These are phyloP conservation scores for Leucophenga montana DNA, from an alignment of 2,888 invertebrate species.

Conservation along the genomic window DNA sequence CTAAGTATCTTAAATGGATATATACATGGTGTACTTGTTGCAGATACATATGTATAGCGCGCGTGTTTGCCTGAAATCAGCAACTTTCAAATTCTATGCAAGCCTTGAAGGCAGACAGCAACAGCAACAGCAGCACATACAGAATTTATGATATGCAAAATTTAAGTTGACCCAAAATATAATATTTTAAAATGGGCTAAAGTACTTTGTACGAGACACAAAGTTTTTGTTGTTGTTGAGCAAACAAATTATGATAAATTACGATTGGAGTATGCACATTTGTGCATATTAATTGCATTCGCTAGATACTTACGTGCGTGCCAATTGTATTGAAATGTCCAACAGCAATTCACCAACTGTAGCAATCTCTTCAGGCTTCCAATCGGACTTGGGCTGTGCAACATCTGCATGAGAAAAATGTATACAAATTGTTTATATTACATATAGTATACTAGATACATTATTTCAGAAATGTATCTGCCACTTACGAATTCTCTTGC, in stretches of 20 bases:
- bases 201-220: neutral
- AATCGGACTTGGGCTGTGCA: constrained; percentile 85
- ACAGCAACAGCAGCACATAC: neutral
- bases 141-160: constrained; percentile 1
- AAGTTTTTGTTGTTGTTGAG: neutral
- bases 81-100: constrained; percentile 22
- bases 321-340: constrained; percentile 87
- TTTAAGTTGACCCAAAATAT: neutral
- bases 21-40: too few species aligned
- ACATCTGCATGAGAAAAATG: constrained; percentile 77
- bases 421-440: neutral
- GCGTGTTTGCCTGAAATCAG: neutral
- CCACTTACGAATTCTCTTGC: constrained; percentile 89
- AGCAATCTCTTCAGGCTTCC: constrained; percentile 88
- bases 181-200: neutral
- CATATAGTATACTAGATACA: neutral
- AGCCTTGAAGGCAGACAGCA: constrained; percentile 20
- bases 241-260: neutral
- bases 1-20: neutral
- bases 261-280: neutral
- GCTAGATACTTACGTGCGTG: constrained; percentile 81
- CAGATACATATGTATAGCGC: neutral
- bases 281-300: constrained; percentile 26
- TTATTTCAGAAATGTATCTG: neutral
- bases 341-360: constrained; percentile 89